A percentile compares a stretch with the other conserved stretches of the same genome.
Conservation (phyloP, 37 sponge, comb jelly and placozoan genomes). For the Cladorhizidae sp. region DNA sequence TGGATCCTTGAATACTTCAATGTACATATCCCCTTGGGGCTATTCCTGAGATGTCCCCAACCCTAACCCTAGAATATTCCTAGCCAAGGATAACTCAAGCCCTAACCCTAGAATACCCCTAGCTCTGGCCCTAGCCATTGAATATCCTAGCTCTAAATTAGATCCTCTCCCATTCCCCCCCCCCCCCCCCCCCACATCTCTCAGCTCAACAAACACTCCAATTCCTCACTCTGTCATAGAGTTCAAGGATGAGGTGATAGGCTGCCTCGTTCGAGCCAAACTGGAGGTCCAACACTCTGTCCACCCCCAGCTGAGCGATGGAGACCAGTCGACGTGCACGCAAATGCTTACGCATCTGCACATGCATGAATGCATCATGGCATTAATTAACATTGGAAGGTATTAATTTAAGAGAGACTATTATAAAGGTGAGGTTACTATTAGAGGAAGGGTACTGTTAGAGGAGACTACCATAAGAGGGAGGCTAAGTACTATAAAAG, state of each 20-base stretch:
- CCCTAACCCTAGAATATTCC: too few species aligned
- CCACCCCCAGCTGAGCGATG: slow-evolving; percentile 89
- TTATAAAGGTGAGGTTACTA: not conserved
- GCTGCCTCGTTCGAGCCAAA: slow-evolving; percentile 90
- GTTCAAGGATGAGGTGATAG: slow-evolving; percentile 93
- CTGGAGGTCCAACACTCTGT: slow-evolving; percentile 92
- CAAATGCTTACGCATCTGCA: slow-evolving; percentile 87
- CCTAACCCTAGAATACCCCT: too few species aligned
- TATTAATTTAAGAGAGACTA: not conserved
- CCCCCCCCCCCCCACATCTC: not conserved
- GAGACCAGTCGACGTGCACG: slow-evolving; percentile 72
- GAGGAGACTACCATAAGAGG: not conserved
- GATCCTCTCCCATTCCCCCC: not conserved
- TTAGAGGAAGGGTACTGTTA: not conserved
- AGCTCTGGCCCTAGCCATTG: too few species aligned
- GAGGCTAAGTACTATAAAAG: not conserved
- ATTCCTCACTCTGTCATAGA: slow-evolving; percentile 89
- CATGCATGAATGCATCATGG: not conserved
- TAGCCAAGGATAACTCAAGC: too few species aligned
- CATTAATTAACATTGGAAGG: not conserved
- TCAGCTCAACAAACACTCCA: too few species aligned
- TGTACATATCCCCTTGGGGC: too few species aligned
- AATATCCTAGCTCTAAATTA: too few species aligned
- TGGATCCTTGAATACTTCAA: too few species aligned
- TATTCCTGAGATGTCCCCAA: too few species aligned